Evolutionary conservation across 2,113 vertebrate genomes (phyloP), one percentile per base, ranked within the genome.

Genomic region (Hippopotamus amphibius): DNA sequence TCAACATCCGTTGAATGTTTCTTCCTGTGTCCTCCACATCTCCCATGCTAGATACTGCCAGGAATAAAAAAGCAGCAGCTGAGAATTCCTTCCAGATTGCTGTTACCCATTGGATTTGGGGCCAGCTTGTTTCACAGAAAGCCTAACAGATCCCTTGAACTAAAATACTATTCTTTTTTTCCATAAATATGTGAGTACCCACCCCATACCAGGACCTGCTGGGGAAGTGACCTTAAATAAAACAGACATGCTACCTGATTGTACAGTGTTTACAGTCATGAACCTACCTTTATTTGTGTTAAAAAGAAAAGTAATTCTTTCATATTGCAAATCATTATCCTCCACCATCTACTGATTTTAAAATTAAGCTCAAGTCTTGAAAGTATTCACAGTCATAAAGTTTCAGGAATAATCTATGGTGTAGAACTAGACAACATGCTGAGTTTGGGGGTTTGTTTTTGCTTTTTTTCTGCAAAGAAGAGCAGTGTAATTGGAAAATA

Each of bases 121-220:
- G 16, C 9, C n/a, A 37, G 30, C 7, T 79, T 69, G n/a, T 84
- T 63, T 55, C 61, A 63, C 3, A 77, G 83, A 83, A 82, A 92
- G 30, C 37, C 43, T 81, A 74, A 57, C 10, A 33, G 22, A 88
- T 33, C 77, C 16, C 91, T 21, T 37, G 50, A 53, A 68, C 28
- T 88, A 55, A 94, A 83, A 79, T 50, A 28, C 71, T 69, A 17
- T 81, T 69, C 21, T 88, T 92, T 90, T 66, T 81, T 90, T 94
- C 4, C 68, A 55, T 83, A 88, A 77, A 65, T 72, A 71, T 41
- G 41, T 17, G 53, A 69, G 69, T 57, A 48, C 10, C 10, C 48
- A 59, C 50, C 90, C 33, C 33, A 61, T 66, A 14, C 33, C 41
- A 43, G 7, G 57, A 68, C 30, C 43, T 63, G 12, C 50, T 82